phyloP scores from a whole-genome alignment of 2,113 vertebrate species.

The Zapus hudsonius region DNA sequence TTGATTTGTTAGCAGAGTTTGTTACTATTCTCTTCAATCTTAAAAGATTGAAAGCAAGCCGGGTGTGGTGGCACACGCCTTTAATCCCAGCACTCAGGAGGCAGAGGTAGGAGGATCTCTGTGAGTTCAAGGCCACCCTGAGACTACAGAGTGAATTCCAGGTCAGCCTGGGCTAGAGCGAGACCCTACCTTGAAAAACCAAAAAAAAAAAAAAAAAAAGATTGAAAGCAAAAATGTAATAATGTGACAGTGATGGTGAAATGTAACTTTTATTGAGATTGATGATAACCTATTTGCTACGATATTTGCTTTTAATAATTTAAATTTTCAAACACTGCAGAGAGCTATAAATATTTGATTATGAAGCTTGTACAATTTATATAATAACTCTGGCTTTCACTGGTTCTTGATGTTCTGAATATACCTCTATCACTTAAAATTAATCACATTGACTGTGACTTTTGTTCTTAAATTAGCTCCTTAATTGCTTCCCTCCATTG shows the following conservation, averaged over 20 bases:
- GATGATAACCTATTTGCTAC: conserved; percentile 87
- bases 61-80: too few relatives aligned
- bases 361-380: conserved; percentile 79
- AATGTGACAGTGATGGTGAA: conserved; percentile 85
- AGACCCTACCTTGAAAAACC: too few relatives aligned
- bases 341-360: conserved; percentile 88
- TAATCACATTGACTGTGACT: conserved; percentile 59
- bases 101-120: too few relatives aligned
- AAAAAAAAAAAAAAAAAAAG: too few relatives aligned
- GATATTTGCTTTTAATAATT: conserved; percentile 93
- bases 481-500: conserved; percentile 63
- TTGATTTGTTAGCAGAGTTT: conserved; percentile 86
- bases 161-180: too few relatives aligned
- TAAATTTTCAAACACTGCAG: conserved; percentile 86
- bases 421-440: conserved; percentile 63
- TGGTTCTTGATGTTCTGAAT: conserved; percentile 67
- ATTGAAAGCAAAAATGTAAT: conserved; percentile 85
- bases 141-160: too few relatives aligned
- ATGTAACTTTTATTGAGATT: conserved; percentile 88
- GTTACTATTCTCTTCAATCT: conserved; percentile 84
- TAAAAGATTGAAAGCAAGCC: conserved; percentile 83
- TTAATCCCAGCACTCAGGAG: too few relatives aligned
- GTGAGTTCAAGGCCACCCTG: too few relatives aligned
- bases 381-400: conserved; percentile 73
- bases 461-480: conserved; percentile 64